Evolutionary conservation across 2,888 invertebrate species (phyloP), one percentile per base, ranked within the genome.

Genomic region (Amiota mariae): DNA sequence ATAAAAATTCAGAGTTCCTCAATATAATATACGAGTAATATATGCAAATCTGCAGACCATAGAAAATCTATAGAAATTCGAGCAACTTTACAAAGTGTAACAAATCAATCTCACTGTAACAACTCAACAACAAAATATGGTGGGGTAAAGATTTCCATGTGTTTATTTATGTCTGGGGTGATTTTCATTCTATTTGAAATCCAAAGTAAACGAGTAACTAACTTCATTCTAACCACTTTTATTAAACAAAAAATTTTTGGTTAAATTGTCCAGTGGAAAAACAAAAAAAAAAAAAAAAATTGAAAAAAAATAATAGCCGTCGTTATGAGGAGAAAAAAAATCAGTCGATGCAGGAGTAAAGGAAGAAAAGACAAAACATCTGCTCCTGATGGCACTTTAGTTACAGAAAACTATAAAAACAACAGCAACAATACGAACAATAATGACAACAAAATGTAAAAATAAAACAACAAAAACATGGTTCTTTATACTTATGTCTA

Each of bases 371-470:
- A 80, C 82, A 88, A 87, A 87, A 87, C 87, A 87, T 87, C 87
- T 87, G 87, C 87, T 81, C 82, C 82, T 87, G 84, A 85, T 88
- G 87, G 87, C 87, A 87, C 87, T 87, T 88, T 87, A 87, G 87
- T 86, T 79, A 81, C 81, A 81, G 85, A 80, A 85, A 84, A 82
- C 81, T 78, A 85, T 85, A 84, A 85, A 13, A 71, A 75, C 48
- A 73, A 61, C 49, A 64, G 56, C 12, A 18, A 66, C 57, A 75
- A n/a, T n/a, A n/a, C n/a, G n/a, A n/a, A 59, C 67, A 59, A 24
- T 24, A 24, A 24, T 24, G 24, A 24, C 24, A 24, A 24, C 24
- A 72, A 47, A 70, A 73, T 51, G 24, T 54, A 59, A 75, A 59
- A 75, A 59, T 47, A 61, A 68, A 72, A 72, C 63, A 72, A 68